Conservation (phyloP, 1,140 invertebrate species). For the Marisa cornuarietis region DNA sequence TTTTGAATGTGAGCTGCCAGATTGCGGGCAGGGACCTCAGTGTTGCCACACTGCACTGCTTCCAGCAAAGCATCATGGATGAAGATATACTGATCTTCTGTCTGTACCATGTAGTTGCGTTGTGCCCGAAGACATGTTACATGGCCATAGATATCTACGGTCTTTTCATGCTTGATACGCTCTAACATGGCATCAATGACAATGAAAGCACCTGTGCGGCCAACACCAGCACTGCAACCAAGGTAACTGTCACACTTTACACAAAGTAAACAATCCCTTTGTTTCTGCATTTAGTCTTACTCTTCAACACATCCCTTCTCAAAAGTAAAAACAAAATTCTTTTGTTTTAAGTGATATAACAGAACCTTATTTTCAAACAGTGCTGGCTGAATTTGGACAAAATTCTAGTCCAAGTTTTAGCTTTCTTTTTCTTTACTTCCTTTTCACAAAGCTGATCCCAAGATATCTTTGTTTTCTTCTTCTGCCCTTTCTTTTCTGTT, state of each 20-base stretch:
- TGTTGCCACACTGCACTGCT: constrained; percentile 93
- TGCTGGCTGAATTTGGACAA: no score
- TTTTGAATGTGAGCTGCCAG: constrained; percentile 95
- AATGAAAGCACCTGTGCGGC: constrained; percentile 95
- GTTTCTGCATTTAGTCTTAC: no score
- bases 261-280: no score
- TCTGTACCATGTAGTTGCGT: constrained; percentile 80
- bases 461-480: no score
- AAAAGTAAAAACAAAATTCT: no score
- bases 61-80: constrained; percentile 94
- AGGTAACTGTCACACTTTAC: constrained; percentile 55
- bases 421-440: no score
- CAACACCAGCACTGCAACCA: constrained; percentile 97
- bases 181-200: constrained; percentile 99
- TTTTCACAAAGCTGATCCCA: no score
- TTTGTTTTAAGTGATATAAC: no score
- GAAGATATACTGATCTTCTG: constrained; percentile 99
- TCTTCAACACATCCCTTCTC: no score
- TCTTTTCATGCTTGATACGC: constrained; percentile 86
- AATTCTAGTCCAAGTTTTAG: no score
- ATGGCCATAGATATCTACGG: constrained; percentile 98
- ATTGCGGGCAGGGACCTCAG: constrained; percentile 91
- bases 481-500: no score
- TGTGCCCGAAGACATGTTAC: constrained; percentile 97
- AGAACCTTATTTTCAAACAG: no score